phyloP scores from a whole-genome alignment of 30 jellyfish, hydroid and myxozoan species.

The Aurelia sp. region DNA sequence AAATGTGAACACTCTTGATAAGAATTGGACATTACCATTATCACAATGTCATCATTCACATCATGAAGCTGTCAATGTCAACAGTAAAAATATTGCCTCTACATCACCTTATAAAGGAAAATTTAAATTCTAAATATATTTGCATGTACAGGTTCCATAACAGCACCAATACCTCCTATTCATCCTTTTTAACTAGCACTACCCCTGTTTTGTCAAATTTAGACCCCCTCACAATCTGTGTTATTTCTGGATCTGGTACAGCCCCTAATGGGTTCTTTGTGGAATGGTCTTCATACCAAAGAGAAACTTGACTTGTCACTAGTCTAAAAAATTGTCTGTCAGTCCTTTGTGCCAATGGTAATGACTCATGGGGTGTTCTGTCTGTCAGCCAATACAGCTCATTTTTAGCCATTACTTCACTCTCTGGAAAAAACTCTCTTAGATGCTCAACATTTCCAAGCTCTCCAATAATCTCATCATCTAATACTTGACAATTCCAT shows the following conservation, averaged over 20 bases:
- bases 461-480: slow-evolving; percentile 49
- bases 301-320: slow-evolving; percentile 78
- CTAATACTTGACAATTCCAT: slow-evolving; percentile 64
- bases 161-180: too few relatives aligned
- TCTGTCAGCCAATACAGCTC: slow-evolving; percentile 78
- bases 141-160: too few relatives aligned
- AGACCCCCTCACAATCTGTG: slow-evolving; percentile 79
- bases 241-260: slow-evolving; percentile 73
- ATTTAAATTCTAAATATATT: too few relatives aligned
- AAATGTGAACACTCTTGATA: too few relatives aligned
- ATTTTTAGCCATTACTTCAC: slow-evolving; percentile 55
- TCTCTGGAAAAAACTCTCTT: slow-evolving; percentile 60
- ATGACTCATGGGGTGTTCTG: slow-evolving; percentile 88
- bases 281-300: slow-evolving; percentile 89
- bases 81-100: too few relatives aligned
- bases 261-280: slow-evolving; percentile 80
- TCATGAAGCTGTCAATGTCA: too few relatives aligned
- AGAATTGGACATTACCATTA: too few relatives aligned
- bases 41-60: too few relatives aligned
- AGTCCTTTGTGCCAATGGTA: slow-evolving; percentile 44
- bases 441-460: slow-evolving; percentile 80
- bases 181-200: too few relatives aligned
- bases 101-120: too few relatives aligned
- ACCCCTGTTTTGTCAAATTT: slow-evolving; percentile 57
- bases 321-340: slow-evolving; percentile 74